Conservation (phyloP, 2,113 vertebrate species). For the Oryctolagus cuniculus region DNA sequence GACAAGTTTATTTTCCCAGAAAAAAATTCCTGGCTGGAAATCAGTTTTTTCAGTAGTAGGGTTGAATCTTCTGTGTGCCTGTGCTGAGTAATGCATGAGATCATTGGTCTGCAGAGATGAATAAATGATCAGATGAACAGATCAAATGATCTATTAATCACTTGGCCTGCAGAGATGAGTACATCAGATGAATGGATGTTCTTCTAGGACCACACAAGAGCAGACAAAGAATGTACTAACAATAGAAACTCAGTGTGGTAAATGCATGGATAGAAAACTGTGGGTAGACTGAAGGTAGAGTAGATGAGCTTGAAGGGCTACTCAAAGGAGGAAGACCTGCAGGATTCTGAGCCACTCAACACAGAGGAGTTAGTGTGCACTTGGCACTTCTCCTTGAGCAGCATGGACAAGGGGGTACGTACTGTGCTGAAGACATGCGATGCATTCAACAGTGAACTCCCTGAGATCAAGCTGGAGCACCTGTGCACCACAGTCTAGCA, state of each 20-base stretch:
- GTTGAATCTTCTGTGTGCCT: not conserved
- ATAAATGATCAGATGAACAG: not conserved
- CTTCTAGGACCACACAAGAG: not conserved
- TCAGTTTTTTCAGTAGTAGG: not conserved
- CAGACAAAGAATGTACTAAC: constrained; percentile 5
- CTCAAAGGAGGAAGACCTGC: not conserved
- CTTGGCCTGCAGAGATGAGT: not conserved
- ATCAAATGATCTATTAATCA: not conserved
- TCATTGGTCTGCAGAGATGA: not conserved
- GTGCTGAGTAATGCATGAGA: not conserved
- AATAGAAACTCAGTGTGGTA: not conserved
- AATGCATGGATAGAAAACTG: not conserved
- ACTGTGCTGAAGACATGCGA: not conserved
- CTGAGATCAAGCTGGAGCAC: not conserved
- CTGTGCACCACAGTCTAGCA: not conserved
- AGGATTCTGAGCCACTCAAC: not conserved
- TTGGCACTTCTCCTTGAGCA: not conserved
- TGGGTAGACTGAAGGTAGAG: not conserved
- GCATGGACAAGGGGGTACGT: not conserved
- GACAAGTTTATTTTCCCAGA: not conserved
- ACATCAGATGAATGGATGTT: not conserved
- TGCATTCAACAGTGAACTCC: not conserved
- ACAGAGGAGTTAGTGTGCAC: not conserved
- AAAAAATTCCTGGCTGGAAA: constrained; percentile 3
- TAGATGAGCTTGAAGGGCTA: not conserved